Percentiles rank a stretch among this genome's conserved stretches.
Evolutionary conservation across 2,113 vertebrate genomes (phyloP).

Genomic region (Hiodon alosoides): DNA sequence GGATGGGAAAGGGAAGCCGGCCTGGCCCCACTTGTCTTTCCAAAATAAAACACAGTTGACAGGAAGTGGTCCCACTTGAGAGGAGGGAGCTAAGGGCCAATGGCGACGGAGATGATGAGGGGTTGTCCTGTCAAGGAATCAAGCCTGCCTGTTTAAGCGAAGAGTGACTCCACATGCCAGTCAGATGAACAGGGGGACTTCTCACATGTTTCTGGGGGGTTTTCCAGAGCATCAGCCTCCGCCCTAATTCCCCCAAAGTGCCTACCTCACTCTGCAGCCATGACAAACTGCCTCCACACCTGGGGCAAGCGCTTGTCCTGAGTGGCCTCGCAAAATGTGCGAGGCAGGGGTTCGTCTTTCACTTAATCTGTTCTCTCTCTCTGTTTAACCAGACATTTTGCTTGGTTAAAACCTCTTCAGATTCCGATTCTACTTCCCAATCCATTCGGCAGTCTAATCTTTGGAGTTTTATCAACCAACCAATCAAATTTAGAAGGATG

Average conservation of each 20-base stretch:
- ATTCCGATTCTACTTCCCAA: neutral
- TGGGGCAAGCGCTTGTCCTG: conserved; percentile 16
- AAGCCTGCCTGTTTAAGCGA: conserved; percentile 32
- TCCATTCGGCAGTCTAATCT: too few species aligned
- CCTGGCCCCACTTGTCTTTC: conserved; percentile 28
- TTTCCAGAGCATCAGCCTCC: conserved; percentile 31
- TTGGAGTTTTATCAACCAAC: neutral
- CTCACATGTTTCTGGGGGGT: conserved; percentile 34
- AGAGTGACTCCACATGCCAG: conserved; percentile 45
- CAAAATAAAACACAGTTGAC: conserved; percentile 41
- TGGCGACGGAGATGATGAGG: conserved; percentile 21
- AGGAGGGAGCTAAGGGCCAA: conserved; percentile 28
- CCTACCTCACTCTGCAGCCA: conserved; percentile 21
- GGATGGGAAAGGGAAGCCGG: conserved; percentile 36
- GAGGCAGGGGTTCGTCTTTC: neutral
- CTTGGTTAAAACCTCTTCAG: neutral
- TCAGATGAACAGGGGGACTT: conserved; percentile 22
- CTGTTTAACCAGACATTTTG: neutral
- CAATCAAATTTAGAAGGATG: too few species aligned
- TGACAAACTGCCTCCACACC: conserved; percentile 24
- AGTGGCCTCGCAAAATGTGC: conserved; percentile 1
- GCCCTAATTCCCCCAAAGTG: conserved; percentile 32
- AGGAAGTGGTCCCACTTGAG: conserved; percentile 41
- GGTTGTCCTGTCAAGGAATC: conserved; percentile 38
- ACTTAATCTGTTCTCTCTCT: neutral